These are phyloP conservation scores for Slavum lentiscoides DNA, from an alignment of 2,888 invertebrate genomes.

Conservation along the genomic window DNA sequence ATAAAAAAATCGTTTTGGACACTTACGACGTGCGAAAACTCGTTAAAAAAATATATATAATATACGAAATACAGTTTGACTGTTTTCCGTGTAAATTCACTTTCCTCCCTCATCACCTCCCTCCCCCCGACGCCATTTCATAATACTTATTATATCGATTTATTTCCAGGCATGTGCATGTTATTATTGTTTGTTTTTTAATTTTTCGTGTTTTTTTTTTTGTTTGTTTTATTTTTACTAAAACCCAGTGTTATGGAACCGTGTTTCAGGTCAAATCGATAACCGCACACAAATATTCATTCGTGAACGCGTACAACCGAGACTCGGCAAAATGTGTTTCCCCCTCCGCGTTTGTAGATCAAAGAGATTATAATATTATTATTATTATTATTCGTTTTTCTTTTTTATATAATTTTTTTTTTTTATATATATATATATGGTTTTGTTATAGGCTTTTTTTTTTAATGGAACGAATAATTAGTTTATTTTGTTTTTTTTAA, in stretches of 20 bases:
- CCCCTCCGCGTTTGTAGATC: conserved; percentile 40
- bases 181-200: conserved; percentile 18
- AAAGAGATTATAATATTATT: conserved; percentile 43
- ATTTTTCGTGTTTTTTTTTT: conserved; percentile 15
- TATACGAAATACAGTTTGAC: neutral
- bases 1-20: too few species aligned
- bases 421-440: conserved; percentile 22
- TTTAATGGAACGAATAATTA: conserved; percentile 36
- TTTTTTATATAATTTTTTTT: conserved; percentile 44
- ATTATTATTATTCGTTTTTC: conserved; percentile 51
- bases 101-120: neutral
- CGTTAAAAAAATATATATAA: too few species aligned
- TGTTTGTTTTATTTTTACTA: conserved; percentile 26
- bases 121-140: too few species aligned
- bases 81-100: too few species aligned
- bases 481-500: conserved; percentile 47
- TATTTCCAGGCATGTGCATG: conserved; percentile 29
- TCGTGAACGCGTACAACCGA: conserved; percentile 46
- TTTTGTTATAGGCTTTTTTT: conserved; percentile 48
- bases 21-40: too few species aligned
- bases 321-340: conserved; percentile 33
- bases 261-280: conserved; percentile 52
- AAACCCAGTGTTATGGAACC: conserved; percentile 14
- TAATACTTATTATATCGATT: conserved; percentile 1
- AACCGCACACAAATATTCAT: conserved; percentile 19